Conservation (phyloP, 2,888 invertebrate species). For the Ommatoiulus sabulosus region DNA sequence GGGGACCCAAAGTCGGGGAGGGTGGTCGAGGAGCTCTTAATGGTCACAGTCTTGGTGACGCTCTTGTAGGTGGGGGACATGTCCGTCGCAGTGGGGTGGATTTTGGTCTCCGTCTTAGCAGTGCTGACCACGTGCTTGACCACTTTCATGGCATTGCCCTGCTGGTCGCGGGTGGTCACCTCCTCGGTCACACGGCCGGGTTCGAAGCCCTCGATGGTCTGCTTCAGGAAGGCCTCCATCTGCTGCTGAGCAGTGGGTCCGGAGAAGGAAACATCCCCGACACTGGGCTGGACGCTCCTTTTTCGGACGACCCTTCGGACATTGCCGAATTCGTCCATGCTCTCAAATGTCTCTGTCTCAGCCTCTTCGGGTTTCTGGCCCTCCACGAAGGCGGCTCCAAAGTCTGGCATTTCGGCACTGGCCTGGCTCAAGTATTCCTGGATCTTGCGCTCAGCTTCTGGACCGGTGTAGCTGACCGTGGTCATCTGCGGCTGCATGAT, state of each 20-base stretch:
- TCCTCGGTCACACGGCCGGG: slow-evolving; percentile 55
- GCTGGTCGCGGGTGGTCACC: slow-evolving; percentile 53
- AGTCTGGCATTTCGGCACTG: background rate
- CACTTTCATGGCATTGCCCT: slow-evolving; percentile 59
- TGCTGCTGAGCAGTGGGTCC: slow-evolving; percentile 71
- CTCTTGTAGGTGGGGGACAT: background rate
- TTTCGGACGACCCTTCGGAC: slow-evolving; percentile 54
- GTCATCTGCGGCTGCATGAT: slow-evolving; percentile 71
- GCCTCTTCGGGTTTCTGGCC: slow-evolving; percentile 58
- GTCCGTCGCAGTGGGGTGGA: background rate
- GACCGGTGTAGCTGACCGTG: slow-evolving; percentile 71
- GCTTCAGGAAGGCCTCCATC: slow-evolving; percentile 70
- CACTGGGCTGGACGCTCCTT: slow-evolving; percentile 66
- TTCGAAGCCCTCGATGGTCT: slow-evolving; percentile 61
- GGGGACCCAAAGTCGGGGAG: slow-evolving; percentile 55
- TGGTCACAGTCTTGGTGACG: background rate
- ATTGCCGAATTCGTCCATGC: slow-evolving; percentile 61
- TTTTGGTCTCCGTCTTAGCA: background rate
- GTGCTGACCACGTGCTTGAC: slow-evolving; percentile 58
- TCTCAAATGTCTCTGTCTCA: slow-evolving; percentile 61
- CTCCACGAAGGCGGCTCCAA: background rate
- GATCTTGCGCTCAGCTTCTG: slow-evolving; percentile 71
- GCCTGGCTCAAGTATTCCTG: slow-evolving; percentile 68
- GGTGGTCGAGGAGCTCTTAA: background rate
- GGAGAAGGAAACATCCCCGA: slow-evolving; percentile 71